Evolutionary conservation across 1,140 invertebrate species (phyloP).

Genomic region (Drosophila pectinifera): DNA sequence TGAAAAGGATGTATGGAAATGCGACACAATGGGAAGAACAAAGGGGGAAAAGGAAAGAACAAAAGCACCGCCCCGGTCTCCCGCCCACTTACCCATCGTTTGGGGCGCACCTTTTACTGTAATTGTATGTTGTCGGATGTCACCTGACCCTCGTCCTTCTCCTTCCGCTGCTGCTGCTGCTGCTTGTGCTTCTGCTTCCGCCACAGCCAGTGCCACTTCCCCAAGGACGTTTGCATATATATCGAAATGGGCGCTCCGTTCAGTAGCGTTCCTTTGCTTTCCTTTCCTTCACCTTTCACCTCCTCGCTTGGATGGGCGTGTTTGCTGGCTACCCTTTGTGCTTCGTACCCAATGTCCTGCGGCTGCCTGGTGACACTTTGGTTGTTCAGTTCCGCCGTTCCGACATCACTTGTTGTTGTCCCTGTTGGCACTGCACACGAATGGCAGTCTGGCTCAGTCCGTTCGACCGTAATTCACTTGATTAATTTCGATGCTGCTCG

Average conservation of each 20-base stretch:
- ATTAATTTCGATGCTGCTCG: conserved; percentile 31
- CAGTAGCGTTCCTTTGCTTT: conserved; percentile 8
- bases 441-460: conserved; percentile 1
- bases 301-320: conserved; percentile 15
- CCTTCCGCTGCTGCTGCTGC: conserved; percentile 9
- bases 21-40: conserved; percentile 43
- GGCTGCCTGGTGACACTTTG: conserved; percentile 8
- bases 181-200: conserved; percentile 12
- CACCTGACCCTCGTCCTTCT: conserved; percentile 22
- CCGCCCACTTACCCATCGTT: conserved; percentile 75
- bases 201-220: conserved; percentile 26
- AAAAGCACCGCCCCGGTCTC: conserved; percentile 1
- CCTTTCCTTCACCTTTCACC: background rate
- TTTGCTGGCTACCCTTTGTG: conserved; percentile 22
- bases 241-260: too few relatives aligned
- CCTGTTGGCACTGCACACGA: conserved; percentile 23
- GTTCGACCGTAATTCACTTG: conserved; percentile 25
- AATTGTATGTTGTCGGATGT: conserved; percentile 50
- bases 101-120: conserved; percentile 61
- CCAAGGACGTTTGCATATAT: conserved; percentile 46
- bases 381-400: conserved; percentile 16
- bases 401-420: conserved; percentile 42
- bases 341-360: conserved; percentile 25
- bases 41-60: background rate
- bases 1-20: conserved; percentile 56